Evolutionary conservation across 1,140 invertebrate genomes (phyloP), one percentile per base, ranked within the genome.

Genomic region (Anagrus nilaparvatae): DNA sequence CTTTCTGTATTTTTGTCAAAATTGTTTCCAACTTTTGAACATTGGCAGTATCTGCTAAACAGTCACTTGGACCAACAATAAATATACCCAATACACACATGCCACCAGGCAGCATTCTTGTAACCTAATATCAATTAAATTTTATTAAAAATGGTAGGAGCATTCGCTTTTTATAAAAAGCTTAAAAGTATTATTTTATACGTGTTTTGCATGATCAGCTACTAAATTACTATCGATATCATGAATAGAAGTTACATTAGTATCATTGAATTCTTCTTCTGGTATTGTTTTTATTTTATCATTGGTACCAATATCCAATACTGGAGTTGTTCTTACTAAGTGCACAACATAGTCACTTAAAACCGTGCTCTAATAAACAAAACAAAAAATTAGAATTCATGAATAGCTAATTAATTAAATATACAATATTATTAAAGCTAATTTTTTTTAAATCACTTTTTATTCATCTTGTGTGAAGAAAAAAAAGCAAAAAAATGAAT

Each of bases 31-130:
- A 47, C 61, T 75, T 79, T 24, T 56, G 44, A 36, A 63, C 40
- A 34, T 61, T 59, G 40, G 24, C 44, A 21, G 52, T 55, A 40
- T 74, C 66, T 29, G 64, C 72, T 54, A 84, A 74, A 47, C 76
- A 67, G 53, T 84, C 76, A 48, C 75, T 72, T 51, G 78, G 73
- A 16, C 73, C 73, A 24, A 77, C 66, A 14, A 77, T 57, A 52
- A 76, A 76, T 54, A 73, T 59, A 43, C 73, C 82, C 50, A 87
- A 68, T 32, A 88, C 78, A 65, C 76, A 76, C 67, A 87, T 76
- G 17, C 85, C 84, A 30, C 86, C 85, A 27, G 84, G 83, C 34
- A 90, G 63, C 84, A 88, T 88, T 62, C 81, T 73, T 3, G 78
- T 81, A 1, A 86, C 75, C 76, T 79, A 45, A 18, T 18, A 37